Evolutionary conservation across 2,113 vertebrate species (phyloP).

Genomic region (Solea solea): DNA sequence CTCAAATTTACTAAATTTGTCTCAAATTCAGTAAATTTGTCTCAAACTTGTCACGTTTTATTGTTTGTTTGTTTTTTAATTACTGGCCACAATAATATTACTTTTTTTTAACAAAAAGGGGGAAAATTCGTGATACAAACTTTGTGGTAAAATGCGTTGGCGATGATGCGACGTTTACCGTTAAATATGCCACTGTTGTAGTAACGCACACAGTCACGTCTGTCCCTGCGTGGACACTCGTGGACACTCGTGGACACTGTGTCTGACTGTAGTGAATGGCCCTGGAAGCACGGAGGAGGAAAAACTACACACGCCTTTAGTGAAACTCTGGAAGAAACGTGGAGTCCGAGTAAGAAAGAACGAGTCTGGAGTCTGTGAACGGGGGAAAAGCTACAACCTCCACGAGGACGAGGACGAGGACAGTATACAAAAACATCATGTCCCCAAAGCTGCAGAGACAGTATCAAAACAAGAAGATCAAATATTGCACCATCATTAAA

Average conservation of each 20-base stretch:
- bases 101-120: neutral
- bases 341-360: slow-evolving; percentile 58
- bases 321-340: slow-evolving; percentile 78
- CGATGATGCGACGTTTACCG: slow-evolving; percentile 25
- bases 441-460: slow-evolving; percentile 59
- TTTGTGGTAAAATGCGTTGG: slow-evolving; percentile 7
- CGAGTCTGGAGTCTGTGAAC: slow-evolving; percentile 27
- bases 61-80: too few relatives aligned
- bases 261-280: slow-evolving; percentile 48
- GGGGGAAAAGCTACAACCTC: slow-evolving; percentile 43
- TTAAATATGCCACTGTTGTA: slow-evolving; percentile 39
- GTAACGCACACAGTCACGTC: slow-evolving; percentile 60
- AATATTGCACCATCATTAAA: slow-evolving; percentile 84
- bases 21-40: too few relatives aligned
- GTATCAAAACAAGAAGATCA: slow-evolving; percentile 81
- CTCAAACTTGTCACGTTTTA: too few relatives aligned
- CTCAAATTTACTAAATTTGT: too few relatives aligned
- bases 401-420: slow-evolving; percentile 41
- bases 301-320: slow-evolving; percentile 55
- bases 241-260: neutral
- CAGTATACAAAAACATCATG: slow-evolving; percentile 43
- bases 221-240: slow-evolving; percentile 46
- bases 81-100: too few relatives aligned
- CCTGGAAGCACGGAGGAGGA: slow-evolving; percentile 81
- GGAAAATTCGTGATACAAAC: neutral